Conservation (phyloP, 2,113 vertebrate genomes). For the Ctenodactylus gundi region DNA sequence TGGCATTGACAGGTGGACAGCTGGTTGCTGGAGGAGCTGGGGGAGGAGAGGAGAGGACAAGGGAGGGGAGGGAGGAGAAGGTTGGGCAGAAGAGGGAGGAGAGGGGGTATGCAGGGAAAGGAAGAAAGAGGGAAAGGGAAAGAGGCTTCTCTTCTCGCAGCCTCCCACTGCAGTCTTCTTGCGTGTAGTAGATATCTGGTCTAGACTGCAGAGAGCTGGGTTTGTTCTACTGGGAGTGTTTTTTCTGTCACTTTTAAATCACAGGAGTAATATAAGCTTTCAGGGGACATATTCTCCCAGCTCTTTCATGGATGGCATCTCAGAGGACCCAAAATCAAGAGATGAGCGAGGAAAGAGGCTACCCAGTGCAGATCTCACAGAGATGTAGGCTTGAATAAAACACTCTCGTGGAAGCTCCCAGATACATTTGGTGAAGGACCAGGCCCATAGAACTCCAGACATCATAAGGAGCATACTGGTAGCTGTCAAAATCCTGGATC, state of each 20-base stretch:
- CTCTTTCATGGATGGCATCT: background rate
- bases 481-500: background rate
- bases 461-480: background rate
- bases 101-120: background rate
- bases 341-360: background rate
- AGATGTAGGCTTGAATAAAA: background rate
- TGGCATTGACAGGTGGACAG: background rate
- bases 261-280: background rate
- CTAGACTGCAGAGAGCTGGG: background rate
- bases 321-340: background rate
- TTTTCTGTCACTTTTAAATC: background rate
- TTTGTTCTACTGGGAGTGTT: background rate
- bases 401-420: background rate
- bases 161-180: background rate
- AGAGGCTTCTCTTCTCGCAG: background rate
- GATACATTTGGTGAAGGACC: rapidly evolving
- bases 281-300: background rate
- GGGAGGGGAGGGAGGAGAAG: background rate
- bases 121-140: background rate
- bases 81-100: background rate
- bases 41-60: background rate
- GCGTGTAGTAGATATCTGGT: background rate
- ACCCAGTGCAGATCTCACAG: background rate
- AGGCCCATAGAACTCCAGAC: background rate
- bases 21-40: background rate